Conservation (phyloP, 2,113 vertebrate species). For the Anthoscopus minutus region DNA sequence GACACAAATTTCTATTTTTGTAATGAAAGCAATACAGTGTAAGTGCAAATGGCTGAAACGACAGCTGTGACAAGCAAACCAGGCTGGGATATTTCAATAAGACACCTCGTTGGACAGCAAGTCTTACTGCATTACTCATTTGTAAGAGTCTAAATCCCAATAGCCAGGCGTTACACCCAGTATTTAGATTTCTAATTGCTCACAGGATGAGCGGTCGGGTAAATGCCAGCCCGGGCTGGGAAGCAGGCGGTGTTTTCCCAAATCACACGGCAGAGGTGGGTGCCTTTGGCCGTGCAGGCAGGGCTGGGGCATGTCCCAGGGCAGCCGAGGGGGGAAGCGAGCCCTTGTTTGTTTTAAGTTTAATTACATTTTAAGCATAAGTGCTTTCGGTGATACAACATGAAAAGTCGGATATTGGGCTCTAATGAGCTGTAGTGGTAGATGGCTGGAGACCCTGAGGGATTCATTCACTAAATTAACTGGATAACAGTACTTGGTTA, state of each 20-base stretch:
- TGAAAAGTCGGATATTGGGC: conserved; percentile 72
- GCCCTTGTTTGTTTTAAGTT: conserved; percentile 91
- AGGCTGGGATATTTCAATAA: conserved; percentile 92
- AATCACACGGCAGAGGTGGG: conserved; percentile 49
- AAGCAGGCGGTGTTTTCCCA: conserved; percentile 10
- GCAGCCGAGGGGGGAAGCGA: background rate
- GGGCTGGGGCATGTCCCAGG: background rate
- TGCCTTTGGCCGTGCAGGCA: conserved; percentile 12
- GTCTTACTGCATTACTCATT: conserved; percentile 86
- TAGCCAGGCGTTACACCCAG: conserved; percentile 85
- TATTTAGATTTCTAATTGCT: conserved; percentile 99
- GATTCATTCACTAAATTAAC: conserved; percentile 82
- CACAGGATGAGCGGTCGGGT: conserved; percentile 73
- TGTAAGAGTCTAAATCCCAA: conserved; percentile 91
- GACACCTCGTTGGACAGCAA: conserved; percentile 89
- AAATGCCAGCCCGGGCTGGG: conserved; percentile 61
- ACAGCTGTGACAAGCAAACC: conserved; percentile 93
- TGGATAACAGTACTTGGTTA: conserved; percentile 80
- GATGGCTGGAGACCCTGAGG: conserved; percentile 80
- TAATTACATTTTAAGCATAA: conserved; percentile 86
- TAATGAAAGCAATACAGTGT: conserved; percentile 93
- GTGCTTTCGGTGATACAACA: conserved; percentile 75
- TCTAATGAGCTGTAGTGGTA: conserved; percentile 87
- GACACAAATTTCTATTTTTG: conserved; percentile 99
- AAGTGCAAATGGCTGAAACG: conserved; percentile 87